These are phyloP conservation scores for Allacma fusca DNA, from an alignment of 2,888 invertebrate genomes.

Conservation along the genomic window DNA sequence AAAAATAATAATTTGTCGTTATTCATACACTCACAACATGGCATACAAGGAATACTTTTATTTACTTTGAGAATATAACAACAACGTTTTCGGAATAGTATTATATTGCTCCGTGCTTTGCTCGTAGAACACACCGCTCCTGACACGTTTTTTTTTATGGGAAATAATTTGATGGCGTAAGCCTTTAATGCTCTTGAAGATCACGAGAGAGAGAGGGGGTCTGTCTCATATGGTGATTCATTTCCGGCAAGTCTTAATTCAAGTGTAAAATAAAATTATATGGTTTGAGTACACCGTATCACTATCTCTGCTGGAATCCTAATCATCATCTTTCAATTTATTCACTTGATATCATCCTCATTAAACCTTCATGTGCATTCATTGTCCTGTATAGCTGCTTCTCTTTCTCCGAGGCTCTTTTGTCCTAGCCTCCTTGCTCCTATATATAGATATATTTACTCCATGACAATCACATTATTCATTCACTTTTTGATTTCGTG, in stretches of 20 bases:
- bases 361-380: neutral
- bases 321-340: constrained; percentile 35
- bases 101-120: neutral
- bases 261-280: constrained; percentile 44
- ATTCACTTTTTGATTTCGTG: constrained; percentile 16
- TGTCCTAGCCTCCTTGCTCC: neutral
- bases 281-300: constrained; percentile 44
- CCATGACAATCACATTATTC: neutral
- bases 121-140: neutral
- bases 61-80: neutral
- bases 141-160: constrained; percentile 1
- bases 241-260: constrained; percentile 44
- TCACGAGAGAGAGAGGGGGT: neutral
- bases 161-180: constrained; percentile 9
- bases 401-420: neutral
- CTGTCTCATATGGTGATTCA: constrained; percentile 35
- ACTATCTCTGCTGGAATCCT: constrained; percentile 50
- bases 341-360: constrained; percentile 21
- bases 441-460: no score
- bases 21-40: neutral
- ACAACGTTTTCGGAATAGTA: neutral
- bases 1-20: constrained; percentile 7
- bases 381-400: neutral
- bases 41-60: neutral
- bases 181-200: neutral